Conservation (phyloP, 2,888 invertebrate species). For the Drosophila yooni region DNA sequence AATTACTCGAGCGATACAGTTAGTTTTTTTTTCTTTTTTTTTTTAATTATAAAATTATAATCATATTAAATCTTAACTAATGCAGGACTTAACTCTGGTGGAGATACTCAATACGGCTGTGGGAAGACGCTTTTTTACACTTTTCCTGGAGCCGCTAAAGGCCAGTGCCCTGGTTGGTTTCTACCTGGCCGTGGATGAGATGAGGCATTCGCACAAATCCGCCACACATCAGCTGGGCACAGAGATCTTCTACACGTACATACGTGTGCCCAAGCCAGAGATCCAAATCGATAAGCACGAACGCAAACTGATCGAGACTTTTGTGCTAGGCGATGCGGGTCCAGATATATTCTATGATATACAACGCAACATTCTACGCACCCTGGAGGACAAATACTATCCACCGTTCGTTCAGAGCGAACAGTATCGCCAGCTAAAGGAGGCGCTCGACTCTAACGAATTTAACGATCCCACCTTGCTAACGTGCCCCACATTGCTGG, state of each 20-base stretch:
- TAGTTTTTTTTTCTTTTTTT: constrained; percentile 7
- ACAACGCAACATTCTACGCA: constrained; percentile 91
- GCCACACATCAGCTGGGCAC: constrained; percentile 94
- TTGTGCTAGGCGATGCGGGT: constrained; percentile 93
- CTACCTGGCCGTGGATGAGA: constrained; percentile 94
- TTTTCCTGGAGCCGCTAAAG: constrained; percentile 93
- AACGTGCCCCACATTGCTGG: constrained; percentile 69
- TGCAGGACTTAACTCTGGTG: constrained; percentile 89
- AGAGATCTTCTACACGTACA: constrained; percentile 96
- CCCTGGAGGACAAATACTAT: constrained; percentile 94
- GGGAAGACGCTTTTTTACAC: constrained; percentile 92
- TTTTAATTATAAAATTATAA: neutral
- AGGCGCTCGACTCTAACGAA: constrained; percentile 84
- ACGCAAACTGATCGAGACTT: constrained; percentile 94
- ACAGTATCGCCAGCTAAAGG: constrained; percentile 89
- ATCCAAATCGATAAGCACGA: constrained; percentile 92
- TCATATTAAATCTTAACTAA: neutral
- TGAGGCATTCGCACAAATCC: constrained; percentile 90
- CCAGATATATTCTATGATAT: constrained; percentile 95
- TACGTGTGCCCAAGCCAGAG: constrained; percentile 92
- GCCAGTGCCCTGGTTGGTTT: constrained; percentile 94
- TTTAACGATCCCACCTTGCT: constrained; percentile 84
- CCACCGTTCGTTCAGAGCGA: constrained; percentile 95
- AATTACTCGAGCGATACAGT: constrained; percentile 86
- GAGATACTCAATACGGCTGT: constrained; percentile 91